A percentile compares a stretch with the other conserved stretches of the same genome.
Evolutionary conservation across 2,113 vertebrate genomes (phyloP).

Genomic region (Mellivora capensis): DNA sequence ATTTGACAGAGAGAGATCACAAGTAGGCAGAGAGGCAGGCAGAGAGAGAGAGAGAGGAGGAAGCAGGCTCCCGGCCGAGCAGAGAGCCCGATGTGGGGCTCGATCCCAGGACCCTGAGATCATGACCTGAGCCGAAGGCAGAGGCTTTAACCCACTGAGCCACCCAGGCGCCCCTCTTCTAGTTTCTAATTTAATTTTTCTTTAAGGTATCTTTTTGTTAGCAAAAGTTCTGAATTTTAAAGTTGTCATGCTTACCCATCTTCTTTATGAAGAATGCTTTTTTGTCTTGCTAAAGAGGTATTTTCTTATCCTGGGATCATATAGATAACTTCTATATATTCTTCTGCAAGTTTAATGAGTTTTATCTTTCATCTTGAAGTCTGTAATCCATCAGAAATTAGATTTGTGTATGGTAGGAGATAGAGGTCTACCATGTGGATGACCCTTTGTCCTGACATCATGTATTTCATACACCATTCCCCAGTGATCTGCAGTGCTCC

Average conservation of each 20-base stretch:
- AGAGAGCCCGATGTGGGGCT: too few relatives aligned
- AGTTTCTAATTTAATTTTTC: not conserved
- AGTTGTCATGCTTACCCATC: not conserved
- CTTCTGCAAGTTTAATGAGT: not conserved
- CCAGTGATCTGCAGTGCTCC: not conserved
- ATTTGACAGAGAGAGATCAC: too few relatives aligned
- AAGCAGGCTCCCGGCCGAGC: too few relatives aligned
- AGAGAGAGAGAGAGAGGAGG: too few relatives aligned
- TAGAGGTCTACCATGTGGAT: not conserved
- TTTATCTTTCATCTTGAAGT: not conserved
- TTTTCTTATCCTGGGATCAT: not conserved
- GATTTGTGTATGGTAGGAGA: not conserved
- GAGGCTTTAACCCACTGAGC: too few relatives aligned
- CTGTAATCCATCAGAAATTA: not conserved
- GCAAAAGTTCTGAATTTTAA: not conserved
- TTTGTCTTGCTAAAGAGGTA: not conserved
- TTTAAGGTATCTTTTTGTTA: not conserved
- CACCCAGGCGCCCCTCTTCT: too few relatives aligned
- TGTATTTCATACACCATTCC: not conserved
- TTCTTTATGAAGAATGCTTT: not conserved
- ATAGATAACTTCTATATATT: not conserved
- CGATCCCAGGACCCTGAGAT: too few relatives aligned
- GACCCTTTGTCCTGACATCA: not conserved
- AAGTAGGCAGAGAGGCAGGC: too few relatives aligned
- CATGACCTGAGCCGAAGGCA: too few relatives aligned